phyloP scores from a whole-genome alignment of 2,797 vertebrate species.

The Bradypus variegatus region DNA sequence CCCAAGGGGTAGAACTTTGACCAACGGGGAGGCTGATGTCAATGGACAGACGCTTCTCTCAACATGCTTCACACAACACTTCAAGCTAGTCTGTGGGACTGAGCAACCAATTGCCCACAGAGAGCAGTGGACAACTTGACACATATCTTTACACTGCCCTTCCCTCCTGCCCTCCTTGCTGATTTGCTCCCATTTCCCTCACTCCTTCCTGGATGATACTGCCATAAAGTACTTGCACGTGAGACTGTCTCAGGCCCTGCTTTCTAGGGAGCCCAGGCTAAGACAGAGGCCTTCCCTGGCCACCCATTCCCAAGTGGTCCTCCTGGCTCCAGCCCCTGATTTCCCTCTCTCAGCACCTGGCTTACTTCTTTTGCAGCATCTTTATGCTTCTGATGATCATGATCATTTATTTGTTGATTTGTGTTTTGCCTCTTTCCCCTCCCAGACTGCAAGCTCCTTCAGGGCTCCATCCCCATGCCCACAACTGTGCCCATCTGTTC shows the following conservation, averaged over 20 bases:
- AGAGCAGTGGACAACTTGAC: background rate
- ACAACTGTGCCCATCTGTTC: background rate
- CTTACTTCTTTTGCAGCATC: background rate
- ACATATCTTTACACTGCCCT: background rate
- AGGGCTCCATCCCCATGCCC: background rate
- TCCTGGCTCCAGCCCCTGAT: background rate
- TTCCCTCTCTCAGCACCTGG: background rate
- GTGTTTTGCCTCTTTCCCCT: background rate
- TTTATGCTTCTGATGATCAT: background rate
- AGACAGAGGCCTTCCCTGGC: background rate
- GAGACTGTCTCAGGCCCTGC: background rate
- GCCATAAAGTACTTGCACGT: background rate
- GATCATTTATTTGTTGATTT: background rate
- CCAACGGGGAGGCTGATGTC: no score
- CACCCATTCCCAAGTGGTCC: background rate
- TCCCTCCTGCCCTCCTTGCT: background rate
- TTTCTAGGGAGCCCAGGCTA: background rate
- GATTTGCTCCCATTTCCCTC: background rate
- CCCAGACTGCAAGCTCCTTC: background rate
- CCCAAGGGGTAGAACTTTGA: background rate
- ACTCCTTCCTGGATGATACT: background rate
- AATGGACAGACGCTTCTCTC: no score
- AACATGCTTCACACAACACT: accelerated
- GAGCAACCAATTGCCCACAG: background rate
- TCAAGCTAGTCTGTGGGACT: background rate